Evolutionary conservation across 2,888 invertebrate genomes (phyloP), one percentile per base, ranked within the genome.

Genomic region (Asteroscopus sphinx): DNA sequence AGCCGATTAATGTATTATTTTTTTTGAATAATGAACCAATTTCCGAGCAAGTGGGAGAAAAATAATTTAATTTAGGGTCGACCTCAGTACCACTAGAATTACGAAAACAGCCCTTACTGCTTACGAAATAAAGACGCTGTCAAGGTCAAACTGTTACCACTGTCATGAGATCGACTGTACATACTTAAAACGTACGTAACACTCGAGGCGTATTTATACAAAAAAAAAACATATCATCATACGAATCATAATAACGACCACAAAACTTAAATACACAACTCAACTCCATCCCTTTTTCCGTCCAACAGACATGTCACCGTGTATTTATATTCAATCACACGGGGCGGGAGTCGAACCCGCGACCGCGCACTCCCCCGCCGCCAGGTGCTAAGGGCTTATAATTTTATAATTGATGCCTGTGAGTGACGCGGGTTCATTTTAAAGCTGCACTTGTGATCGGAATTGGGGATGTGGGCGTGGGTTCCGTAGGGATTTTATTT

Each of bases 261-360:
- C 6, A 21, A 35, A 36, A 25, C 47, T 33, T 41, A 21, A 3
- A 9, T 3, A 28, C 4, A 42, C 54, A 17, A 53, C 32, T 46
- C 83, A 8, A 65, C 88, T 88, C 90, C 76, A 83, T 75, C 25
- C 45, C 71, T 35, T 61, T 63, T 59, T 36, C 75, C 75, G 71
- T 77, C 47, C 82, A 62, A 73, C 74, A 68, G 68, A 77, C 80
- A 79, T 81, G 83, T 87, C 85, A 79, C 81, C 76, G 82, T 72
- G 80, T 90, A 86, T 90, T 90, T 89, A 85, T 85, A 88, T 90
- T 89, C 88, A 88, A 88, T 87, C 86, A 86, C 70, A 70, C 74
- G 77, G 80, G 82, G 81, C 87, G 88, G 85, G 86, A 80, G 76
- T 80, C 84, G 83, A 84, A 83, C 86, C 82, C 80, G 76, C 73